Evolutionary conservation across 2,797 vertebrate species (phyloP).

Genomic region (Aeoliscus strigatus): DNA sequence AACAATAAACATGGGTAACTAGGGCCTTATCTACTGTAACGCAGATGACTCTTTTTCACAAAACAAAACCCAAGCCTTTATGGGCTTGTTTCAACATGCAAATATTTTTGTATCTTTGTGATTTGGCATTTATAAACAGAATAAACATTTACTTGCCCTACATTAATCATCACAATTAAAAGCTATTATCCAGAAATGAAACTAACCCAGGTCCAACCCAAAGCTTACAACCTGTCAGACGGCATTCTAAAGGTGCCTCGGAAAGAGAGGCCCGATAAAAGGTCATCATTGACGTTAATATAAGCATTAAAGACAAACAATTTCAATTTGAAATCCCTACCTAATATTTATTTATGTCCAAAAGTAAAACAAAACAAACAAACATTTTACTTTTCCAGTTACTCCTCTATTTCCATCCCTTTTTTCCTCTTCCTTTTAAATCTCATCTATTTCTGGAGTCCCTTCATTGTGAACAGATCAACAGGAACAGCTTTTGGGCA

Average conservation of each 20-base stretch:
- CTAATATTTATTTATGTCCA: neutral
- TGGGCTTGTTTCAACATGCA: conserved; percentile 12
- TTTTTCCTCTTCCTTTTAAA: neutral
- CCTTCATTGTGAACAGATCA: conserved; percentile 8
- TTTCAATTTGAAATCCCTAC: neutral
- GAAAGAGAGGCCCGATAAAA: no score
- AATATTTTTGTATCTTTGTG: no score
- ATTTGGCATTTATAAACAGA: no score
- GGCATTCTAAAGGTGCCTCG: no score
- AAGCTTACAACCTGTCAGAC: no score
- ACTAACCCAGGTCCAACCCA: no score
- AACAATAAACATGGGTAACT: conserved; percentile 56
- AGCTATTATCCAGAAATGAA: no score
- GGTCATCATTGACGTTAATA: no score
- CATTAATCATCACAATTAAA: no score
- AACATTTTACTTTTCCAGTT: conserved; percentile 2
- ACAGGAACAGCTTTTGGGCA: conserved; percentile 12
- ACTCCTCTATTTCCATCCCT: neutral
- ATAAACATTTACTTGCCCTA: no score
- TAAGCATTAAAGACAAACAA: no score
- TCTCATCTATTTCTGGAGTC: conserved; percentile 1
- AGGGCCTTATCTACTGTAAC: conserved; percentile 45
- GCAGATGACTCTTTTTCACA: conserved; percentile 34
- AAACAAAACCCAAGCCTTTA: conserved; percentile 24
- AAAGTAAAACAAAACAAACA: no score